Evolutionary conservation across 2,113 vertebrate genomes (phyloP).

Genomic region (Cryptomyrus ogoouensis): DNA sequence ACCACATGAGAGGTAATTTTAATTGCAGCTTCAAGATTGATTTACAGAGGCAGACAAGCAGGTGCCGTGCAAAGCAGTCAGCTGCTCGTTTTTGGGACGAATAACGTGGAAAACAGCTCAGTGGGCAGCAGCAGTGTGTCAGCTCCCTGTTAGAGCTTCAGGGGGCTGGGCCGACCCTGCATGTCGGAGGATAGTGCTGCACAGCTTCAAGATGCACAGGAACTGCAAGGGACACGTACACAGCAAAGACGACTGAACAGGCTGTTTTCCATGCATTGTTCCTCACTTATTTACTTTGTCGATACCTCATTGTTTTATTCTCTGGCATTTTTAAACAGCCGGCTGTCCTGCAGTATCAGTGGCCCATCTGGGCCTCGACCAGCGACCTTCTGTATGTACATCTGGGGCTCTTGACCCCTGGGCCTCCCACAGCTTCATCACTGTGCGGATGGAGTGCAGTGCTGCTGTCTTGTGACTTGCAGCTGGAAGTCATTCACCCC

Average conservation of each 20-base stretch:
- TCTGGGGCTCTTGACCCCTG: neutral
- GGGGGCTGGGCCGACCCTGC: neutral
- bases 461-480: neutral
- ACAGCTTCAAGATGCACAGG: neutral
- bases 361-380: neutral
- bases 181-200: neutral
- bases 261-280: neutral
- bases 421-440: neutral
- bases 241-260: neutral
- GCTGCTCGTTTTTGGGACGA: conserved; percentile 64
- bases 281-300: neutral
- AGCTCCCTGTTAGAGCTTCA: conserved; percentile 42
- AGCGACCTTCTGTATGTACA: neutral
- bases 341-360: neutral
- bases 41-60: conserved; percentile 68
- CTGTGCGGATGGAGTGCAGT: neutral
- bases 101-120: conserved; percentile 63
- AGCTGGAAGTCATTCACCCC: neutral
- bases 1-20: conserved; percentile 70
- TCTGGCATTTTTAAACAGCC: neutral
- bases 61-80: conserved; percentile 55
- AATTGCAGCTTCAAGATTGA: conserved; percentile 71
- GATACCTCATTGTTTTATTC: neutral
- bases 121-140: conserved; percentile 36
- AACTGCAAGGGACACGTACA: neutral